Base-by-base conservation (phyloP, 2,888 invertebrate genomes). In the Cosmia pyralina region DNA sequence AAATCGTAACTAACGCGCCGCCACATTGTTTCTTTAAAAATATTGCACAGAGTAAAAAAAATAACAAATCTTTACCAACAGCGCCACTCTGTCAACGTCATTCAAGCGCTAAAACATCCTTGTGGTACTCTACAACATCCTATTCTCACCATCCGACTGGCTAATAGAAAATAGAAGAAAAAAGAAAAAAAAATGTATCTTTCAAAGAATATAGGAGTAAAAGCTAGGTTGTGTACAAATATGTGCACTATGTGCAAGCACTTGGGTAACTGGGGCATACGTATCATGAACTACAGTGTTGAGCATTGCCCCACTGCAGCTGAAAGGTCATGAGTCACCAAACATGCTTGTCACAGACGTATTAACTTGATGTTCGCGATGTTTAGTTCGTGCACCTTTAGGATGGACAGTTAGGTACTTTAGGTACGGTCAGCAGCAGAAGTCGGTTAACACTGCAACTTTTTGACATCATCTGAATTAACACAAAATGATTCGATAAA, bases 281-380 rank as follows among this genome's bases (percentile, higher is more conserved):
- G 67, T 77, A 83, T 84, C 79, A 65, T 77, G 77, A 75, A 82
- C 77, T 82, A 52, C 74, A 68, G 72, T 67, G 73, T 63, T 82
- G 74, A 77, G 62, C 84, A 75, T 72, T 87, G 84, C 85, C 87
- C 86, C 69, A 79, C 66, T 79, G 72, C 81, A 79, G 67, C 72
- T 69, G 64, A 86, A 86, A 86, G 87, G 87, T 87, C 86, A 87
- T 63, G 72, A 67, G 79, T 82, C 79, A 86, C 63, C 46, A 72
- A 80, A 76, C 75, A 65, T 52, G 75, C 68, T 52, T 63, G 65
- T 70, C 59, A 66, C 75, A 73, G 50, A 74, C 28, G 11, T 53
- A 67, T 46, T 50, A 44, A 55, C 55, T 79, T 46, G 5, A 67
- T 41, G 41, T 55, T 52, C 15, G 10, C 11, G 34, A n/a, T 38